Evolutionary conservation across 1,140 invertebrate genomes (phyloP), one percentile per base, ranked within the genome.

Genomic region (Venustaconcha ellipsiformis): DNA sequence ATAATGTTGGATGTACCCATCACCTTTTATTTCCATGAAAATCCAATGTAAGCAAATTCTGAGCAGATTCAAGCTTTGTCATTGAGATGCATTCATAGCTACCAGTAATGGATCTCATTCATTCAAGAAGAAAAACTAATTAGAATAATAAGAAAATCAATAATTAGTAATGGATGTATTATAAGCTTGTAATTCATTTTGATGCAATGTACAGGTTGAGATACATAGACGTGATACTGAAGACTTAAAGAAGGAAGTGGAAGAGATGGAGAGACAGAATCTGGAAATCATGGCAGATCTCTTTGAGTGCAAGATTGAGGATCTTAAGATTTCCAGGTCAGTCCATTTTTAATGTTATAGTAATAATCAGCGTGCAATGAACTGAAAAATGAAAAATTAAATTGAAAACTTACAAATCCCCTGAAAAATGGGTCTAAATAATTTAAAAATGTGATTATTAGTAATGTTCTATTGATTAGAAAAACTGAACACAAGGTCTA

Each of bases 231-330:
- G 73, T 57, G 87, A 89, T 57, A 81, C 79, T 13, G 84, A 81
- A 3, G 83, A 84, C 57, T 56, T 88, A n/a, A 75, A 74, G 37
- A 65, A 78, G 18, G 71, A 80, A 14, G 88, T 89, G 18, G 87
- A 88, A 70, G 78, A 83, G 26, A 70, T 90, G 55, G 89, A 90
- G 70, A 79, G 80, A 56, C 78, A 80, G 26, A 90, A 90, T 68
- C 77, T 90, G 23, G 80, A 86, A 55, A 83, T 89, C n/a, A 88
- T 90, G 88, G 85, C 84, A 73, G 82, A 88, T 14, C 75, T 90
- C 48, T 90, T 90, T 85, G 87, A 90, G 57, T 89, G 88, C 72
- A 84, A 85, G 55, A 83, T 89, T 59, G 87, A 90, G 66, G 88
- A 89, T 70, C 81, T 90, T 17, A 88, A 88, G 69, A 83, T 90